These are phyloP conservation scores for Cynoglossus semilaevis DNA, from an alignment of 2,113 vertebrate genomes.

Conservation along the genomic window DNA sequence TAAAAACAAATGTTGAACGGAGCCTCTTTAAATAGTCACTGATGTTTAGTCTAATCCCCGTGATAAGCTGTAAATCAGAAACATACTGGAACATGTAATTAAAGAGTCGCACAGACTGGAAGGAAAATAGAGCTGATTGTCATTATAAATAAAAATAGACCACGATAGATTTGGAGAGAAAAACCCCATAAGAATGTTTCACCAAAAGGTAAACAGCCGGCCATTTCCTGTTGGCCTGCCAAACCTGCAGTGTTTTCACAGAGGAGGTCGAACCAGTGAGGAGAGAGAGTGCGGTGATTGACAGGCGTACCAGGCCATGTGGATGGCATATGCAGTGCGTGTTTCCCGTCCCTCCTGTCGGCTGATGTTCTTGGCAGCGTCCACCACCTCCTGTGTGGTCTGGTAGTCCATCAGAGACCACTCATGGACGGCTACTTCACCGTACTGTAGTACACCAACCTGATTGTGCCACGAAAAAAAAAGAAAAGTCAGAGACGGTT, in stretches of 20 bases:
- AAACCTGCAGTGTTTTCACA: constrained; percentile 14
- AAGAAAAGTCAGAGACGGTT: no score
- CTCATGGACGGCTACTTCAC: constrained; percentile 85
- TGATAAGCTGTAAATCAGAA: constrained; percentile 12
- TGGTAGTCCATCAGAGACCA: constrained; percentile 88
- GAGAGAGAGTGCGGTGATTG: constrained; percentile 16
- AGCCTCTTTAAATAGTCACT: background rate
- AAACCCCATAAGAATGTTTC: constrained; percentile 13
- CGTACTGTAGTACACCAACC: constrained; percentile 94
- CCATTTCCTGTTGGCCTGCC: constrained; percentile 33
- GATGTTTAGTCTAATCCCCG: background rate
- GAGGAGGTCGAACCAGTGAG: constrained; percentile 5
- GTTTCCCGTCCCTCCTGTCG: constrained; percentile 92
- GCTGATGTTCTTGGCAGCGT: constrained; percentile 90
- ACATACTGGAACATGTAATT: constrained; percentile 12
- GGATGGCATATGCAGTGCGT: constrained; percentile 86
- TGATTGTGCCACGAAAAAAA: constrained; percentile 33
- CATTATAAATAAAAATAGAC: constrained; percentile 26
- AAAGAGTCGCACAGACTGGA: constrained; percentile 2
- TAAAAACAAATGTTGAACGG: background rate
- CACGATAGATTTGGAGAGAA: constrained; percentile 29
- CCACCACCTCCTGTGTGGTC: constrained; percentile 83
- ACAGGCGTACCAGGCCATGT: constrained; percentile 82
- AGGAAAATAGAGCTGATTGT: constrained; percentile 28
- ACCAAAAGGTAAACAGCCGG: constrained; percentile 23